phyloP scores from a whole-genome alignment of 2,113 vertebrate species.

The Typhlomys cinereus region DNA sequence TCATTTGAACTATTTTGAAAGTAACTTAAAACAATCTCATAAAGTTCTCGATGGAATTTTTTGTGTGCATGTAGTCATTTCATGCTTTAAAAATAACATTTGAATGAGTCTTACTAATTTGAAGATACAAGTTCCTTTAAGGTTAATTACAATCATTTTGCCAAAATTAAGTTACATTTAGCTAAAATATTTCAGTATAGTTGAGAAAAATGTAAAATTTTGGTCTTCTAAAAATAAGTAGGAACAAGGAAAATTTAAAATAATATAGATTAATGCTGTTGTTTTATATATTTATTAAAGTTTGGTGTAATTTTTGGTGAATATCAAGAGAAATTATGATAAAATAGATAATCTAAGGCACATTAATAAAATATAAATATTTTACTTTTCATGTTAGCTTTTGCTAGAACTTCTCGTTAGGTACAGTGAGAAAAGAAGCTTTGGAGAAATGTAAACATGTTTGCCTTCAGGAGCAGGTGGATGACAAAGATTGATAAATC shows the following conservation, averaged over 20 bases:
- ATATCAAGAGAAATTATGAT: not conserved
- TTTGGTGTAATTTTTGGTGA: not conserved
- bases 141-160: slow-evolving; percentile 13
- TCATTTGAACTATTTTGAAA: slow-evolving; percentile 14
- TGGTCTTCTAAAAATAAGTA: not conserved
- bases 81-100: slow-evolving; percentile 26
- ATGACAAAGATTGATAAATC: not conserved
- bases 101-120: not conserved
- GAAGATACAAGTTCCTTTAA: not conserved
- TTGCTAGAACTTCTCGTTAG: not conserved
- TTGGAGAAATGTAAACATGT: not conserved
- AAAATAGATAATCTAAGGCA: not conserved
- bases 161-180: slow-evolving; percentile 25
- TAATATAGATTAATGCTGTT: slow-evolving; percentile 7
- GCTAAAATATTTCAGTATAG: not conserved
- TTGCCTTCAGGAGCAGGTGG: not conserved
- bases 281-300: not conserved
- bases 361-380: not conserved
- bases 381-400: not conserved
- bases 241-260: not conserved
- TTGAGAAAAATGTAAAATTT: not conserved
- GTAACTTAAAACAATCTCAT: not conserved
- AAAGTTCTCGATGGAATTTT: not conserved
- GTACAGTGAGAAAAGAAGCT: not conserved
- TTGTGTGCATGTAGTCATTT: not conserved